Evolutionary conservation across 2,797 vertebrate genomes (phyloP).

Genomic region (Parauchenoglanis ngamensis): DNA sequence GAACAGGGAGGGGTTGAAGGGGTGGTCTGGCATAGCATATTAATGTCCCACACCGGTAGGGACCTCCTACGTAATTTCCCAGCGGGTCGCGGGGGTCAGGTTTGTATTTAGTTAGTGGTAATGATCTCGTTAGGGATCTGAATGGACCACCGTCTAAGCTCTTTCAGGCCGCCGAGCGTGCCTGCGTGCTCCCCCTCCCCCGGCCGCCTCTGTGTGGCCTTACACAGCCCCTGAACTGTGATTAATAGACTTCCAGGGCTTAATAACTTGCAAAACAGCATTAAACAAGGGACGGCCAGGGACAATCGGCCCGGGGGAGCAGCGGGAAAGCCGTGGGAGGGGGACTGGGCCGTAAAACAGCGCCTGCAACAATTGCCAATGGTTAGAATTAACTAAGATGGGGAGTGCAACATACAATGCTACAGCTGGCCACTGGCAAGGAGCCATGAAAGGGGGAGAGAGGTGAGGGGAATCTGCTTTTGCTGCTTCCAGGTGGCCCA

Average conservation of each 20-base stretch:
- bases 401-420: constrained; percentile 79
- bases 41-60: constrained; percentile 79
- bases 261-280: constrained; percentile 94
- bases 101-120: constrained; percentile 93
- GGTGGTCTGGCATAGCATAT: constrained; percentile 65
- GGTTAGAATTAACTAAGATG: constrained; percentile 86
- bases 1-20: constrained; percentile 50
- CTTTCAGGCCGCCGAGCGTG: constrained; percentile 85
- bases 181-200: constrained; percentile 79
- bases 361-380: constrained; percentile 82
- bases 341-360: constrained; percentile 74
- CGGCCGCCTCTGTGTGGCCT: constrained; percentile 87
- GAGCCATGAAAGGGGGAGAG: constrained; percentile 75
- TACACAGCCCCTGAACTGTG: constrained; percentile 88
- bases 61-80: constrained; percentile 83
- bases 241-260: constrained; percentile 92
- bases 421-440: constrained; percentile 91
- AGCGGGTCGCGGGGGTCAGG: constrained; percentile 84
- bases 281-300: constrained; percentile 86
- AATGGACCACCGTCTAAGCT: constrained; percentile 87
- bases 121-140: constrained; percentile 90
- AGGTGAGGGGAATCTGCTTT: constrained; percentile 71
- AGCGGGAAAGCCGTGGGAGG: constrained; percentile 47
- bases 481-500: constrained; percentile 88
- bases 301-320: constrained; percentile 77